Base-by-base conservation (phyloP, 2,113 vertebrate species). In the Leuciscus idus region DNA sequence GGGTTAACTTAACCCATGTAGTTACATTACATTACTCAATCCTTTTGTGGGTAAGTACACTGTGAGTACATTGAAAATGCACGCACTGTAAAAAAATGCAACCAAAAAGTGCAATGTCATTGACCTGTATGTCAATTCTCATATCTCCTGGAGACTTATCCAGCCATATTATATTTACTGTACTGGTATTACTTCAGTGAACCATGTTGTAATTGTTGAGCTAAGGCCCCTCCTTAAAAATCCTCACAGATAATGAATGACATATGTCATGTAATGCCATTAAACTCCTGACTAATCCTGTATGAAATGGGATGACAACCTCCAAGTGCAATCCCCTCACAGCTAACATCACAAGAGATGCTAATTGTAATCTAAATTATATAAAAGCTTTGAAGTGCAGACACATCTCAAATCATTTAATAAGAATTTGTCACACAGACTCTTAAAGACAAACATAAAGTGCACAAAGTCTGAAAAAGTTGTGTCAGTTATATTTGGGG, bases 361-460 rank as follows among this genome's bases (percentile, higher is more conserved):
- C 3, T 72, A 36, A 39, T 30, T 73, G 28, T 43, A 23, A 33
- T 6, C 46, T 66, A 12, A 50, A 61, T 76, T 36, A 23, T 36
- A 23, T 62, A 70, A 74, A 13, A 23, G 19, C 39, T 43, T 46
- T 26, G 19, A 39, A 75, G 26, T 76, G 36, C 36, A 19, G 30
- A 74, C 13, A 23, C 15, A 73, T 57, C 7, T 75, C 55, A 82
- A 74, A 77, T 68, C 70, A 28, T 89, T 86, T 89, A 84, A 86
- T 89, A 68, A 88, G 46, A 43, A n/a, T 17, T 48, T 21, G 39
- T 46, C 50, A 28, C 33, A 86, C 75, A 88, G 83, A 28, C 55
- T 2, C n/a, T 21, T 81, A 19, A 28, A 81, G 23, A 3, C 36
- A 78, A 78, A 59, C 28, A 36, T 33, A n/a, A 52, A 66, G 28